Conservation (phyloP, 2,113 vertebrate species). For the Aix galericulata region DNA sequence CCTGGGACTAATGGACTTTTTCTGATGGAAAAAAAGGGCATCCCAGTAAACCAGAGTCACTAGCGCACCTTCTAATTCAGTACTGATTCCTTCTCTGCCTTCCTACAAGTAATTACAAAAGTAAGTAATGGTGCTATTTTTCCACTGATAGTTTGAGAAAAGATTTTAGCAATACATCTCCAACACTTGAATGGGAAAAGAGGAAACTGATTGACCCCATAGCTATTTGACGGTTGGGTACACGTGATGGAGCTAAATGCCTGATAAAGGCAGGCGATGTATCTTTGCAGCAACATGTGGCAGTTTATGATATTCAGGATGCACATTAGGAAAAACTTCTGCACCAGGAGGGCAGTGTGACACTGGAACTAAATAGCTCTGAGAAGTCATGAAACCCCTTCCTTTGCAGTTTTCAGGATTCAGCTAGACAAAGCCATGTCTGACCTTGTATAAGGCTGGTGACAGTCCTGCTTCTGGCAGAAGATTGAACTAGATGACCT, state of each 20-base stretch:
- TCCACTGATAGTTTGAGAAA: neutral
- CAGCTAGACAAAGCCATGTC: neutral
- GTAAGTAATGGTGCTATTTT: neutral
- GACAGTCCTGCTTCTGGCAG: neutral
- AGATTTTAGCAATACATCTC: neutral
- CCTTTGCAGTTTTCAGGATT: neutral
- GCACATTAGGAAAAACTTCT: neutral
- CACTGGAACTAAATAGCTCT: rapidly evolving
- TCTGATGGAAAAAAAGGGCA: neutral
- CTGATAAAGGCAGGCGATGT: neutral
- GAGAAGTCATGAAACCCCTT: neutral
- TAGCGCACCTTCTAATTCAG: neutral
- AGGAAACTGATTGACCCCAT: neutral
- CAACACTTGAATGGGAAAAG: neutral
- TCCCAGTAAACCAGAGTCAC: neutral
- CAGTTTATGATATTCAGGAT: neutral
- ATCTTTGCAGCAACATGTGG: neutral
- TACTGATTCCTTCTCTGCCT: neutral
- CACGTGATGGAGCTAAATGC: neutral
- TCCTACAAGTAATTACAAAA: neutral
- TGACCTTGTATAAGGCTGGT: rapidly evolving
- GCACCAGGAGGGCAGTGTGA: neutral
- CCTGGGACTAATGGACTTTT: neutral
- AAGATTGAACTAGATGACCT: neutral
- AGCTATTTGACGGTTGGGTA: neutral